A percentile compares a stretch with the other conserved stretches of the same genome.
Conservation (phyloP, 1,140 invertebrate species). For the Papilio xuthus region DNA sequence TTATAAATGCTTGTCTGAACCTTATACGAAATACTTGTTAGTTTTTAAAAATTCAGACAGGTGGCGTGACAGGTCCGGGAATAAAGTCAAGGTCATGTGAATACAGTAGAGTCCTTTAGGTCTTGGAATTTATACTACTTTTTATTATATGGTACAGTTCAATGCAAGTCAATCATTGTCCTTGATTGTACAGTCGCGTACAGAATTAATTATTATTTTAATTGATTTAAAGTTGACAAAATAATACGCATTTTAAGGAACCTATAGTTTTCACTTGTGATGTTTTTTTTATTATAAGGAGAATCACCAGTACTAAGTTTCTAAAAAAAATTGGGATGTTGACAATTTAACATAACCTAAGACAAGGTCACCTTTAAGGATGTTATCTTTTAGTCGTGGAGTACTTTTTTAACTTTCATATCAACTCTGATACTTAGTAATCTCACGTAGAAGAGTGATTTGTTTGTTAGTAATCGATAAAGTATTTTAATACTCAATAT, state of each 20-base stretch:
- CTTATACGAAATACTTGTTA: not conserved
- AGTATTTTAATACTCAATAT: not conserved
- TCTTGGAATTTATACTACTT: not conserved
- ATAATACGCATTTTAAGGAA: too few relatives aligned
- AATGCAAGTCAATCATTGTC: not conserved
- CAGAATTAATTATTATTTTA: not conserved
- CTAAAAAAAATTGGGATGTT: too few relatives aligned
- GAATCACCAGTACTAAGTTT: too few relatives aligned
- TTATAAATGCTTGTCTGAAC: conserved; percentile 3
- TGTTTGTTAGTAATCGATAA: not conserved
- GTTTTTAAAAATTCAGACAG: not conserved
- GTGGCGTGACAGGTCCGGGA: not conserved
- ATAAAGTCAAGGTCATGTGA: not conserved
- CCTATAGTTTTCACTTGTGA: too few relatives aligned
- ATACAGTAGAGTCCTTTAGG: not conserved
- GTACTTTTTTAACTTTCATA: not conserved
- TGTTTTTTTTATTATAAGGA: too few relatives aligned
- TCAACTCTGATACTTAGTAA: not conserved
- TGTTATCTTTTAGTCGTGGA: not conserved
- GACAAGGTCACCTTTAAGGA: not conserved
- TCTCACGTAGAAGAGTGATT: not conserved
- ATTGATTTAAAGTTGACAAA: too few relatives aligned
- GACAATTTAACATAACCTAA: not conserved
- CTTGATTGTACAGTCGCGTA: conserved; percentile 3
- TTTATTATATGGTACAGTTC: conserved; percentile 1